Evolutionary conservation across 2,113 vertebrate genomes (phyloP).

Genomic region (Pluvialis apricaria): DNA sequence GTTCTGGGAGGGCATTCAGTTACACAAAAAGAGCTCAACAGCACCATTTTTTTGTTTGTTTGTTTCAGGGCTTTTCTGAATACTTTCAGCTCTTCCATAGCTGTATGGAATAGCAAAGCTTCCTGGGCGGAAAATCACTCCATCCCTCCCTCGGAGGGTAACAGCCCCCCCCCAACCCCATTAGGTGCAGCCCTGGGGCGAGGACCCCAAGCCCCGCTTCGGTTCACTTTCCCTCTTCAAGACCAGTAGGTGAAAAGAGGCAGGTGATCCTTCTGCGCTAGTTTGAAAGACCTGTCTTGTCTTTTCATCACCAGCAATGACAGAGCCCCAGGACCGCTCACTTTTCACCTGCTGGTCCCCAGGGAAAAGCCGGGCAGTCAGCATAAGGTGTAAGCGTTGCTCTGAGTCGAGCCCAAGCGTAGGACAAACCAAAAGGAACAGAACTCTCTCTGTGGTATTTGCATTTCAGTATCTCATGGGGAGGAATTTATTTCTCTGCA

Average conservation of each 20-base stretch:
- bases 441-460: too few relatives aligned
- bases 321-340: not conserved
- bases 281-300: not conserved
- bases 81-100: not conserved
- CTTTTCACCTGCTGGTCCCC: not conserved
- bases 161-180: not conserved
- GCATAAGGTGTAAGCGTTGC: rapidly evolving
- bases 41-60: not conserved
- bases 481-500: not conserved
- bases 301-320: not conserved
- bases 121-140: too few relatives aligned
- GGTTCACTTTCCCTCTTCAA: not conserved
- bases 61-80: not conserved
- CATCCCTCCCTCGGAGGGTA: not conserved
- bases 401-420: not conserved
- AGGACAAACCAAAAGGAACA: not conserved
- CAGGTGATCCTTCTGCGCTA: not conserved
- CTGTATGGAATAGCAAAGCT: not conserved
- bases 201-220: not conserved
- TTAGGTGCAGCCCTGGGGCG: not conserved
- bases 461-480: not conserved
- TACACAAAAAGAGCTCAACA: not conserved
- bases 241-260: not conserved
- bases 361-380: not conserved
- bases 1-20: not conserved